Base-by-base conservation (phyloP, 2,113 vertebrate species). In the Malurus melanocephalus region DNA sequence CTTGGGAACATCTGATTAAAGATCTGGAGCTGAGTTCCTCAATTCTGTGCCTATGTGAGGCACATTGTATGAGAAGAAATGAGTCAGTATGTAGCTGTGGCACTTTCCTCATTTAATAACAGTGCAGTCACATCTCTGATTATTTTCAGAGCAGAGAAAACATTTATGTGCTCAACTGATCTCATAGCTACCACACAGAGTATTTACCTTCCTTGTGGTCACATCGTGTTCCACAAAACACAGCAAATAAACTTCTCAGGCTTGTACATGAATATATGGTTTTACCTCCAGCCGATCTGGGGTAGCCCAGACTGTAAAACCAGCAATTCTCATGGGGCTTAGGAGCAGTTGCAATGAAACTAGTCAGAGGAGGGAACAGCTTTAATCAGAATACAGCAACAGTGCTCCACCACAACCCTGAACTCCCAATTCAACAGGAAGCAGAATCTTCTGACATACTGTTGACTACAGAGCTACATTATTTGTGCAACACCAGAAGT, bases 101-200 rank as follows among this genome's bases (percentile, higher is more conserved):
- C 48, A 66, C 23, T 80, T 83, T 59, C 30, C 26, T 43, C n/a
- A 43, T 35, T 76, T 76, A 72, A 65, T 28, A 57, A 57, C 32
- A 82, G 66, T 77, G 30, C 3, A 33, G 57, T 55, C 23, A 33
- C 7, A 57, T 42, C 27, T 76, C 35, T 23, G 19, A 79, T 35
- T 67, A 45, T 89, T 85, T 88, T 79, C 66, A 76, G 26, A 30
- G 28, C 51, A 75, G 15, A 85, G 52, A 81, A 94, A 78, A 78
- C 16, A n/a, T 30, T 3, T 45, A 53, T 6, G 12, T 43, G 49
- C 27, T 75, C 57, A 67, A 57, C 62, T 72, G 9, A 43, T 42
- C 57, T 78, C 80, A 59, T 55, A 85, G 67, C 20, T 85, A 76
- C 48, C 22, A 85, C 2, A 2, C 10, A 80, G 46, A 87, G 69